These are phyloP conservation scores for Theristicus caerulescens DNA, from an alignment of 2,113 vertebrate species.

Conservation along the genomic window DNA sequence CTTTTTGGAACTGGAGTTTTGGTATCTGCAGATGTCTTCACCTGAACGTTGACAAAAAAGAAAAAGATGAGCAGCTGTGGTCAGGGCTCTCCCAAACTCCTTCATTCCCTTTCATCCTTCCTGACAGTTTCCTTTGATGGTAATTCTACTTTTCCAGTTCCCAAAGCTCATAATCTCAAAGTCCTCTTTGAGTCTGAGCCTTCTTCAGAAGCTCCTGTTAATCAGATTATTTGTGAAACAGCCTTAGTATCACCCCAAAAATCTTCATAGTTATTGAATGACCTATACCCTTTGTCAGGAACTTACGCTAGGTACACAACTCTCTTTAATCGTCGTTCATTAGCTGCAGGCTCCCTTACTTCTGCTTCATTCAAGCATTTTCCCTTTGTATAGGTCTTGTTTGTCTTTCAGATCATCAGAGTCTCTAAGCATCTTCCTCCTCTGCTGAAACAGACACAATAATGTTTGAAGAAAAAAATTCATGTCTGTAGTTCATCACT, in stretches of 20 bases:
- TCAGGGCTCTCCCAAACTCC: background rate
- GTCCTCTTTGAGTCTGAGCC: conserved; percentile 44
- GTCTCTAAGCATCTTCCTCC: background rate
- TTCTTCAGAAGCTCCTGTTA: conserved; percentile 46
- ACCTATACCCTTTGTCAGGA: conserved; percentile 5
- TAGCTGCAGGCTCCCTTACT: background rate
- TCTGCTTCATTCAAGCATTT: conserved; percentile 12
- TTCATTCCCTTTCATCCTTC: conserved; percentile 52
- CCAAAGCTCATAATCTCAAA: conserved; percentile 54
- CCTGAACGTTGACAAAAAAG: background rate
- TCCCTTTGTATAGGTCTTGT: background rate
- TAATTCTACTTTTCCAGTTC: conserved; percentile 67
- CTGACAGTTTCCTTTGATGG: conserved; percentile 61
- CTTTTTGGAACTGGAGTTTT: background rate
- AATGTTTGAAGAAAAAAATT: conserved; percentile 40
- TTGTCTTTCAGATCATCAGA: conserved; percentile 39
- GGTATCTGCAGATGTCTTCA: background rate
- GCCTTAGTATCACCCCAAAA: conserved; percentile 12
- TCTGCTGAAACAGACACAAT: conserved; percentile 19
- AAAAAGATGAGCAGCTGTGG: conserved; percentile 2
- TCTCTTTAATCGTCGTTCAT: background rate
- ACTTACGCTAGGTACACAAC: background rate
- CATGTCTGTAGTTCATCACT: conserved; percentile 17
- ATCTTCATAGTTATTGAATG: conserved; percentile 21
- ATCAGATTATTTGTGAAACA: conserved; percentile 56